Percentiles rank a stretch among this genome's conserved stretches.
These are phyloP conservation scores for Prochilodus magdalenae DNA, from an alignment of 2,113 vertebrate genomes.

Conservation along the genomic window DNA sequence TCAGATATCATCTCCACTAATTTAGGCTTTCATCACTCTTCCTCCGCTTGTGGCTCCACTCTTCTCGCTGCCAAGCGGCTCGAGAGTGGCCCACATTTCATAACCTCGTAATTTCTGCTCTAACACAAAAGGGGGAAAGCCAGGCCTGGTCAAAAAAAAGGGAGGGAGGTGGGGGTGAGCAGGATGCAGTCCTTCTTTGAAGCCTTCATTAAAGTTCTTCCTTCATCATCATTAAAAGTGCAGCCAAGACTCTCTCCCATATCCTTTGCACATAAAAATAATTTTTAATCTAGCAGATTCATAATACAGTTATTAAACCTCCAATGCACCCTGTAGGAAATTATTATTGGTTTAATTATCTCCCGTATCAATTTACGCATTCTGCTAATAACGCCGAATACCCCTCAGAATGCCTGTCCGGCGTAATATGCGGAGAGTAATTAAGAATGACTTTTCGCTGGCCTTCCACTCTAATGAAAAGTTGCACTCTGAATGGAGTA, in stretches of 20 bases:
- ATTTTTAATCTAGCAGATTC: conserved; percentile 51
- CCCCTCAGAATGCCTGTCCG: conserved; percentile 41
- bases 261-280: conserved; percentile 45
- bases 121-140: neutral
- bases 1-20: neutral
- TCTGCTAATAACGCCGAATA: conserved; percentile 62
- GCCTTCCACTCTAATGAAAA: conserved; percentile 46
- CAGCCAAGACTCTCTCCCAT: conserved; percentile 38
- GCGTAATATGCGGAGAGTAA: conserved; percentile 58
- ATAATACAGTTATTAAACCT: conserved; percentile 54
- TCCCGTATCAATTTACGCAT: conserved; percentile 54
- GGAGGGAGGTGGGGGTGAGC: neutral
- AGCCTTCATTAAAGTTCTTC: conserved; percentile 29
- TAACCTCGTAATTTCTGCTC: conserved; percentile 20
- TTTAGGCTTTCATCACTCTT: conserved; percentile 14
- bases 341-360: conserved; percentile 61
- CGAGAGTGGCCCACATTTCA: conserved; percentile 19
- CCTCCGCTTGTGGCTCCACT: neutral
- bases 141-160: neutral
- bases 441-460: conserved; percentile 51
- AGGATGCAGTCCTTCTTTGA: conserved; percentile 19
- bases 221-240: conserved; percentile 13
- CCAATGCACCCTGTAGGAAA: conserved; percentile 54
- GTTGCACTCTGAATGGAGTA: conserved; percentile 22
- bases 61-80: neutral